Conservation (phyloP, 2,888 invertebrate species). For the Baccha elongata region DNA sequence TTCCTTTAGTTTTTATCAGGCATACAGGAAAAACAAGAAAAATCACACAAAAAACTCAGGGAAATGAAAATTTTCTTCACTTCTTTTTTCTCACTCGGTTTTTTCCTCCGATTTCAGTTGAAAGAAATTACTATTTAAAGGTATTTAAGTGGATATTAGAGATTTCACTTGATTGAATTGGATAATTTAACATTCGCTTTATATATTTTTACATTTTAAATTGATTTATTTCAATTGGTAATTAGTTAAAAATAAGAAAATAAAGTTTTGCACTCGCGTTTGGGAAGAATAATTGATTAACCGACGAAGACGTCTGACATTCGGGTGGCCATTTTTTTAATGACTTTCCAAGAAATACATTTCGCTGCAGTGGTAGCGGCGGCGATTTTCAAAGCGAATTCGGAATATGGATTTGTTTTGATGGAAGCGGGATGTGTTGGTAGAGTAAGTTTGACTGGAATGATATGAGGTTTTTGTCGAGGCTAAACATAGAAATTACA, state of each 20-base stretch:
- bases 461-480: slow-evolving; percentile 35
- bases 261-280: slow-evolving; percentile 53
- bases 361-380: slow-evolving; percentile 52
- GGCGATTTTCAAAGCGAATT: slow-evolving; percentile 20
- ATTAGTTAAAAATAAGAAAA: slow-evolving; percentile 13
- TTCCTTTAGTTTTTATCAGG: slow-evolving; percentile 22
- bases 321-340: slow-evolving; percentile 72
- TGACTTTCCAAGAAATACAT: slow-evolving; percentile 48
- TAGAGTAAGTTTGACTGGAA: slow-evolving; percentile 18
- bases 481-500: not conserved
- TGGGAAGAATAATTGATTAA: slow-evolving; percentile 55
- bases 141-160: slow-evolving; percentile 7
- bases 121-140: slow-evolving; percentile 55
- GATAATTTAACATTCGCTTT: slow-evolving; percentile 23
- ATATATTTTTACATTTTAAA: slow-evolving; percentile 42
- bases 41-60: slow-evolving; percentile 26
- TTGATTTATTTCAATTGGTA: slow-evolving; percentile 39
- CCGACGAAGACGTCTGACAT: slow-evolving; percentile 71
- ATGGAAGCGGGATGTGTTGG: slow-evolving; percentile 50
- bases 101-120: slow-evolving; percentile 42
- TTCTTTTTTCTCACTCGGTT: slow-evolving; percentile 30
- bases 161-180: slow-evolving; percentile 49
- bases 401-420: slow-evolving; percentile 59
- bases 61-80: slow-evolving; percentile 44
- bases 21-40: slow-evolving; percentile 64